Evolutionary conservation across 1,140 invertebrate genomes (phyloP), one percentile per base, ranked within the genome.

Genomic region (Eumeta japonica): DNA sequence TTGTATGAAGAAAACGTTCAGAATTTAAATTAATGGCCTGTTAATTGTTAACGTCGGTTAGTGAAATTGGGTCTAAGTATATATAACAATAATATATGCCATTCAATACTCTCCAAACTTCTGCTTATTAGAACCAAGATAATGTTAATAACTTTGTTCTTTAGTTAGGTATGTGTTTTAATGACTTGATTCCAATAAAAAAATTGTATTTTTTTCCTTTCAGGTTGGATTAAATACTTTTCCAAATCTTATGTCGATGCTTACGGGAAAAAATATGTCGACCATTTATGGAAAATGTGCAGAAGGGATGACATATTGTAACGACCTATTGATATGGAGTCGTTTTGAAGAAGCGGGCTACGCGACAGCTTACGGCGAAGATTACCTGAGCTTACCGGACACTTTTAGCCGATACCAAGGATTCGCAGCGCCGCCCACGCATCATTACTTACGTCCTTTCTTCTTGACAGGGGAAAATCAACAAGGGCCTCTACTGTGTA

Each of bases 201-300:
- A n/a, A n/a, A n/a, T n/a, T n/a, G n/a, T n/a, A n/a, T n/a, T n/a
- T n/a, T n/a, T n/a, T n/a, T n/a, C n/a, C n/a, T n/a, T n/a, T n/a
- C 33, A 76, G 73, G 59, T 75, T 45, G 86, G 80, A 2, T 85
- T 86, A 46, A 89, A 90, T 47, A 90, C 87, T 1, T 90, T 83
- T 56, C 87, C 87, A 0, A 90, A 90, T 59, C 48, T 90, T 10
- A 84, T 90, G 77, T 83, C 87, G 0, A 59, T 88, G 3, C 57
- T 89, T 13, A 84, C 83, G 2, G 88, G 87, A 1, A 74, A 78
- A 27, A 81, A 64, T 47, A 54, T 63, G 16, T 10, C 18, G 4
- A 33, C 18, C 12, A n/a, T 39, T 1, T 28, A 35, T 9, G 29
- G 11, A 14, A 10, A 3, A 2, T 43, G 41, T 30, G 10, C 2